A percentile compares a stretch with the other conserved stretches of the same genome.
phyloP scores from a whole-genome alignment of 2,888 invertebrate species.

The Megastigmus dorsalis region DNA sequence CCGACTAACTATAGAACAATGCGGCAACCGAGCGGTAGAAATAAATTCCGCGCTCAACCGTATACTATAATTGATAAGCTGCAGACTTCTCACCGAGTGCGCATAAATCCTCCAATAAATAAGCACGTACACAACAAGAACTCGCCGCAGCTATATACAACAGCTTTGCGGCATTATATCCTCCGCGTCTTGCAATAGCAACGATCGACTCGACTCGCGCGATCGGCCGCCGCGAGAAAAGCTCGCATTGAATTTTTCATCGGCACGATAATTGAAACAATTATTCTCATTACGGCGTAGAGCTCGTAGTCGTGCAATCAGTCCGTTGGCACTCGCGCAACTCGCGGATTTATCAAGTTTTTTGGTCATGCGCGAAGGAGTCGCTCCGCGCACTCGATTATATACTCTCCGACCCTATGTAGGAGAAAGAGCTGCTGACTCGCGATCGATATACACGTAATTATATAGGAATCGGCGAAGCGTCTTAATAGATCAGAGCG shows the following conservation, averaged over 20 bases:
- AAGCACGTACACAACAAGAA: neutral
- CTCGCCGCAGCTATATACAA: neutral
- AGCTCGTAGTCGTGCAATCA: slow-evolving; percentile 12
- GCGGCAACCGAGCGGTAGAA: no score
- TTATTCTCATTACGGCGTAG: slow-evolving; percentile 47
- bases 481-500: slow-evolving; percentile 21
- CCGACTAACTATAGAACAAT: no score
- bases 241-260: slow-evolving; percentile 20
- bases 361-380: neutral
- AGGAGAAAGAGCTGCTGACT: neutral
- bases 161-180: neutral
- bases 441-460: neutral
- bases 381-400: neutral
- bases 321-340: neutral
- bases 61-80: no score
- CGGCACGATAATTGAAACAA: slow-evolving; percentile 42
- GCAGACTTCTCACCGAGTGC: no score
- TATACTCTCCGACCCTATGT: neutral
- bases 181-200: no score
- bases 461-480: slow-evolving; percentile 16
- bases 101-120: no score
- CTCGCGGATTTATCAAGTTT: slow-evolving; percentile 16
- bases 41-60: no score
- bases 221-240: neutral
- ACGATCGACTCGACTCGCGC: no score